phyloP scores from a whole-genome alignment of 2,113 vertebrate species.

The Sander lucioperca region DNA sequence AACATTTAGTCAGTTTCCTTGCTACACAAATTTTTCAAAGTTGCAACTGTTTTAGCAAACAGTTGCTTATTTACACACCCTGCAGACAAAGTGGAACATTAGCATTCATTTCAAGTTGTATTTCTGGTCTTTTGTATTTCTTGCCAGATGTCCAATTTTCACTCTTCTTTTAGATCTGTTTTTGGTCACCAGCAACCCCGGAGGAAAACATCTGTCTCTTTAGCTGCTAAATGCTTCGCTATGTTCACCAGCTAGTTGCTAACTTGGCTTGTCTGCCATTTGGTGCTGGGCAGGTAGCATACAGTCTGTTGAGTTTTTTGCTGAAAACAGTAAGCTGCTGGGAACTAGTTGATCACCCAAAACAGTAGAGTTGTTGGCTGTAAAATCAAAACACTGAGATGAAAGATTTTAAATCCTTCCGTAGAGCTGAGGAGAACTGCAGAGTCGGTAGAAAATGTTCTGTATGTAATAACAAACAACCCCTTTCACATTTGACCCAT shows the following conservation, averaged over 20 bases:
- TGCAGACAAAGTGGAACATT: background rate
- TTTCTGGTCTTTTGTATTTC: background rate
- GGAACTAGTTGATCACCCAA: background rate
- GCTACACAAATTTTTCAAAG: background rate
- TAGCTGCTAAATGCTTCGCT: background rate
- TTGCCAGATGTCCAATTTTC: background rate
- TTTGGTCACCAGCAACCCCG: background rate
- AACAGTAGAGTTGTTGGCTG: background rate
- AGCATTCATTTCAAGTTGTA: background rate
- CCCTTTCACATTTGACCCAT: background rate
- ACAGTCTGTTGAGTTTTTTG: background rate
- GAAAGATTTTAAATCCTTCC: background rate
- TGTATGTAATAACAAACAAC: background rate
- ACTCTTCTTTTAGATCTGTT: background rate
- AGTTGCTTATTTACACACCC: background rate
- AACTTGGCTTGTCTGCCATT: background rate
- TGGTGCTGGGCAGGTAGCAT: background rate
- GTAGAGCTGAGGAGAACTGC: background rate
- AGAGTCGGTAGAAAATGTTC: background rate
- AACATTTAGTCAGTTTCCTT: background rate
- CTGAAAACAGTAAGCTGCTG: background rate
- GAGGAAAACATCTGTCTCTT: background rate
- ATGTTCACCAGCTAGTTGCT: conserved; percentile 4
- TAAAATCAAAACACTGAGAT: background rate
- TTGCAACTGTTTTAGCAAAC: no score